phyloP scores from a whole-genome alignment of 2,113 vertebrate genomes.

The Prionailurus bengalensis region DNA sequence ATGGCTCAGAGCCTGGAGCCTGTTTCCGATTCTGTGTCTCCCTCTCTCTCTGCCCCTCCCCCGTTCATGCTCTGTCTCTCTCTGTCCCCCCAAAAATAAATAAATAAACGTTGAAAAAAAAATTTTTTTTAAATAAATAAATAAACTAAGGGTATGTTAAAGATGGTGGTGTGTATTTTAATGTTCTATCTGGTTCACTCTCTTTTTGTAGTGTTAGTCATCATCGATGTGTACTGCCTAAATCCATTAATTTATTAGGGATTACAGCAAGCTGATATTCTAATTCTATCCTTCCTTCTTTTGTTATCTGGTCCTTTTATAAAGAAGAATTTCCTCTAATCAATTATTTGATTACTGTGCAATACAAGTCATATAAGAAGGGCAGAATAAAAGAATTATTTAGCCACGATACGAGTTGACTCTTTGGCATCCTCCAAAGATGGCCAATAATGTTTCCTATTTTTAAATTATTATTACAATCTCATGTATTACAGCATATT shows the following conservation, averaged over 20 bases:
- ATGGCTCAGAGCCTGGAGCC: too few species aligned
- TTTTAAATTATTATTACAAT: background rate
- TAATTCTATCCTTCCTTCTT: background rate
- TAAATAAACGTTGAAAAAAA: too few species aligned
- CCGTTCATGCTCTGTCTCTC: too few species aligned
- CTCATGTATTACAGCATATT: background rate
- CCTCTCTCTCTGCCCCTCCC: too few species aligned
- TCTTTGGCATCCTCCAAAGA: background rate
- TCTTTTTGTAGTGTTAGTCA: constrained; percentile 30
- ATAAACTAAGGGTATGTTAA: background rate
- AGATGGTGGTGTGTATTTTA: background rate
- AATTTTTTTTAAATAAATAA: too few species aligned
- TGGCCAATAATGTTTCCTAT: background rate
- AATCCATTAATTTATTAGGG: constrained; percentile 8
- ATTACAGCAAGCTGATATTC: background rate
- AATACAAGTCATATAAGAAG: constrained; percentile 16
- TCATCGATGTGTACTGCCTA: background rate
- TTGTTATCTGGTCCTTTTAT: background rate
- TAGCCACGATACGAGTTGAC: background rate
- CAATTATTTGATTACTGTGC: constrained; percentile 28
- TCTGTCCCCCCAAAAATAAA: too few species aligned
- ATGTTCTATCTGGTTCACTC: constrained; percentile 7
- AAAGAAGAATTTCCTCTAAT: background rate
- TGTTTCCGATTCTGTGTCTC: too few species aligned
- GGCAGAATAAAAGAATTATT: constrained; percentile 19